Evolutionary conservation across 2,113 vertebrate genomes (phyloP), one percentile per base, ranked within the genome.

Genomic region (Brachyhypopomus occidentalis): DNA sequence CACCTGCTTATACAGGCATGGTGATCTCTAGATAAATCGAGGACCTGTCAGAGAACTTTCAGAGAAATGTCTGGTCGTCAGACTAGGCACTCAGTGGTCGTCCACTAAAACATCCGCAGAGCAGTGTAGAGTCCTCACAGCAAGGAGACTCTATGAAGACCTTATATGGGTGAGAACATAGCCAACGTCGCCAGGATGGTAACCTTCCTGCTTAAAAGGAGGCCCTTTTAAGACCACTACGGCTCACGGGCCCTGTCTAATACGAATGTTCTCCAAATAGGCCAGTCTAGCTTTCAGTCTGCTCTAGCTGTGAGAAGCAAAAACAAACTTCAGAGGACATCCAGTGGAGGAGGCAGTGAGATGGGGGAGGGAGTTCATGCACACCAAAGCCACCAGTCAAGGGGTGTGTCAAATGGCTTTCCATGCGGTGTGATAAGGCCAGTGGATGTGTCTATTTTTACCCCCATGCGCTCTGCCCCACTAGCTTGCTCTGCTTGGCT

Each of bases 361-460:
- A 88, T 86, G 88, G 41, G 89, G 88, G 76, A 34, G 25, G 72
- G 58, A 92, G 91, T 84, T 86, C 84, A 87, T 84, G 79, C 90
- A 82, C 80, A 85, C 92, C 85, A 90, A 78, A 87, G 89, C 90
- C 90, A 91, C 92, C 89, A 90, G 92, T 92, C 89, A 90, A 92
- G 94, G 94, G 94, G 94, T 92, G 94, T 96, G 94, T 94, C 89
- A 86, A 76, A 89, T 88, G 89, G 78, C 74, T 87, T 83, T 86
- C 87, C 84, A 89, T 83, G 89, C 90, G 88, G 85, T 86, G 93
- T 87, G 95, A 96, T 95, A 96, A 96, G 93, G 92, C 95, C 92
- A 91, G 92, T 94, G 92, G 92, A 89, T 84, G 81, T 89, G 88
- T 92, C 95, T 96, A 96, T 96, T 96, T 96, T 95, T 96, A 96